Evolutionary conservation across 2,888 invertebrate genomes (phyloP).

Genomic region (Parochlus steinenii): DNA sequence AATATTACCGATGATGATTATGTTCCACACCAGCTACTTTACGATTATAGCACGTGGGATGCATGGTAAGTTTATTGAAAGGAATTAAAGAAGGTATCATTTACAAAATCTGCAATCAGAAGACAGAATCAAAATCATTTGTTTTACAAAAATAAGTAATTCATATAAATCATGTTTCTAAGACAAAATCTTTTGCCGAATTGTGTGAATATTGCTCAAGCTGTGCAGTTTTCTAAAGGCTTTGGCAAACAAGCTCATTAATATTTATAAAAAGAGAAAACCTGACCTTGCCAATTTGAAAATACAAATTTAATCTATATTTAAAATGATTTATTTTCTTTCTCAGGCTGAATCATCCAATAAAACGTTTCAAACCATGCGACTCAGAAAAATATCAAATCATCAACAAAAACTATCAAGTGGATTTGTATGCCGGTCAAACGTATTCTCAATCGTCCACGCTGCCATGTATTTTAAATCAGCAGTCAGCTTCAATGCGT

Average conservation of each 20-base stretch:
- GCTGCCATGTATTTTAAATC: not conserved
- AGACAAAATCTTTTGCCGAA: no score
- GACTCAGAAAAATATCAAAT: slow-evolving; percentile 27
- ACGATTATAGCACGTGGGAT: slow-evolving; percentile 73
- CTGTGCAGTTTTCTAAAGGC: no score
- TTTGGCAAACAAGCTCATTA: no score
- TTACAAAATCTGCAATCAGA: no score
- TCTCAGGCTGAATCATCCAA: slow-evolving; percentile 70
- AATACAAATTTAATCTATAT: not conserved
- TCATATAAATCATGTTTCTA: no score
- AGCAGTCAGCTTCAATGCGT: not conserved
- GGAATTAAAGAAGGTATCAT: no score
- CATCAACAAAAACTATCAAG: slow-evolving; percentile 23
- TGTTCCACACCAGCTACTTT: slow-evolving; percentile 61
- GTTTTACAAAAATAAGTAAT: no score
- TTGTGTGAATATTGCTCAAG: no score
- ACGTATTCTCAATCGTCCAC: slow-evolving; percentile 25
- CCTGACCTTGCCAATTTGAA: not conserved
- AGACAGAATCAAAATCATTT: no score
- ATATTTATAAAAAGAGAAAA: no score
- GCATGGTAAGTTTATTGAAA: slow-evolving; percentile 59
- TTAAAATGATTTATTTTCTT: slow-evolving; percentile 4
- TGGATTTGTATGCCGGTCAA: slow-evolving; percentile 45
- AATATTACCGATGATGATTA: slow-evolving; percentile 66
- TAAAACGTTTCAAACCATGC: slow-evolving; percentile 51